Percentiles rank a stretch among this genome's conserved stretches.
These are phyloP conservation scores for Plusia festucae DNA, from an alignment of 2,888 invertebrate genomes.

Conservation along the genomic window DNA sequence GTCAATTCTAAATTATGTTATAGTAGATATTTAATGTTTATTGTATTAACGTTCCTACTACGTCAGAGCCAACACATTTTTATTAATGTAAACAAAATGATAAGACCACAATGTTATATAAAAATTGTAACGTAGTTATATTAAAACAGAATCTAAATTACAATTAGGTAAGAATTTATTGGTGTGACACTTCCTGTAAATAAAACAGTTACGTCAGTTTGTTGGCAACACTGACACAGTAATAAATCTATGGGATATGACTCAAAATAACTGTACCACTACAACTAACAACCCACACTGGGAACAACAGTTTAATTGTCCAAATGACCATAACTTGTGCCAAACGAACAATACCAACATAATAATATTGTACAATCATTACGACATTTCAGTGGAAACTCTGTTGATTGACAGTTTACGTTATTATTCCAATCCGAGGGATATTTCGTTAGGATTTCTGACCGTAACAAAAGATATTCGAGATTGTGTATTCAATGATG, in stretches of 20 bases:
- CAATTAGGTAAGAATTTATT: conserved; percentile 40
- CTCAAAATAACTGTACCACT: conserved; percentile 33
- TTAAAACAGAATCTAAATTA: conserved; percentile 35
- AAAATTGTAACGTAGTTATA: conserved; percentile 10
- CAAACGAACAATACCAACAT: neutral
- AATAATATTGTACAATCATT: neutral
- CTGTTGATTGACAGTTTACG: neutral
- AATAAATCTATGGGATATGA: conserved; percentile 39
- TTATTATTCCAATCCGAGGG: no score
- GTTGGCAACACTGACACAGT: conserved; percentile 40
- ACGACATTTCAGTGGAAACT: neutral
- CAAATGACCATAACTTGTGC: conserved; percentile 4
- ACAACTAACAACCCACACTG: neutral
- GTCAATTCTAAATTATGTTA: no score
- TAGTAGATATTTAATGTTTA: no score
- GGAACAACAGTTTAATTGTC: conserved; percentile 8
- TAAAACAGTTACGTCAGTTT: conserved; percentile 42
- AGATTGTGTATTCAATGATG: no score
- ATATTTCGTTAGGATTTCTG: no score
- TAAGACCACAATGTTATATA: no score
- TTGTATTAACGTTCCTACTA: no score
- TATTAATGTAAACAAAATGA: no score
- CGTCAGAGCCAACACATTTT: conserved; percentile 10
- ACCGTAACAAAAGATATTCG: no score
- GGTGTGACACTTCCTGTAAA: conserved; percentile 53